A percentile compares a stretch with the other conserved stretches of the same genome.
These are phyloP conservation scores for Epirrita christyi DNA, from an alignment of 2,888 invertebrate species.

Conservation along the genomic window DNA sequence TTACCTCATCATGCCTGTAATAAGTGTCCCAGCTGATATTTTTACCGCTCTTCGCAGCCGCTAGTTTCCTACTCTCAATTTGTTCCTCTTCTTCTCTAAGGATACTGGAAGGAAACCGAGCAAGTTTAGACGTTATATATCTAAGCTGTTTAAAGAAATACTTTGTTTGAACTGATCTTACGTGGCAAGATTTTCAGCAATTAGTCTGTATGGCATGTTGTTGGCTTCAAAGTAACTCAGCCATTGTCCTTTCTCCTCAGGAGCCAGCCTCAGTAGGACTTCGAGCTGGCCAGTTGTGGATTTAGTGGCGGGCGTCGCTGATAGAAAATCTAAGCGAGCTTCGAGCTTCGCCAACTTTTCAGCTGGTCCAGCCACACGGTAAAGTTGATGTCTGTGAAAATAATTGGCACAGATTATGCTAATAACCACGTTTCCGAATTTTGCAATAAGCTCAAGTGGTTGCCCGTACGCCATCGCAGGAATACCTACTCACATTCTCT, in stretches of 20 bases:
- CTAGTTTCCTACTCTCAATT: conserved; percentile 46
- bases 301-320: conserved; percentile 56
- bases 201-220: conserved; percentile 56
- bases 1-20: conserved; percentile 65
- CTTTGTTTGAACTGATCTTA: conserved; percentile 45
- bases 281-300: conserved; percentile 59
- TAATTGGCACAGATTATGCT: background rate
- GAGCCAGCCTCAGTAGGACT: conserved; percentile 64
- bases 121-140: background rate
- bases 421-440: too few relatives aligned
- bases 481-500: too few relatives aligned
- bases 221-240: conserved; percentile 60
- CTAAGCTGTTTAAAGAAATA: background rate
- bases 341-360: conserved; percentile 57
- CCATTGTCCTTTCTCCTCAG: conserved; percentile 65
- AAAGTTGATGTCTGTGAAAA: conserved; percentile 59
- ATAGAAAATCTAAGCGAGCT: conserved; percentile 60
- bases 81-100: conserved; percentile 65
- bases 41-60: conserved; percentile 54
- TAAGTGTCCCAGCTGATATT: conserved; percentile 69
- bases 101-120: conserved; percentile 48
- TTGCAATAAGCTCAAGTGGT: too few relatives aligned
- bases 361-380: conserved; percentile 59
- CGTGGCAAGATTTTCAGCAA: conserved; percentile 70
- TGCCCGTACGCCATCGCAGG: too few relatives aligned